Evolutionary conservation across 1,140 invertebrate species (phyloP).

Genomic region (Achatina immaculata): DNA sequence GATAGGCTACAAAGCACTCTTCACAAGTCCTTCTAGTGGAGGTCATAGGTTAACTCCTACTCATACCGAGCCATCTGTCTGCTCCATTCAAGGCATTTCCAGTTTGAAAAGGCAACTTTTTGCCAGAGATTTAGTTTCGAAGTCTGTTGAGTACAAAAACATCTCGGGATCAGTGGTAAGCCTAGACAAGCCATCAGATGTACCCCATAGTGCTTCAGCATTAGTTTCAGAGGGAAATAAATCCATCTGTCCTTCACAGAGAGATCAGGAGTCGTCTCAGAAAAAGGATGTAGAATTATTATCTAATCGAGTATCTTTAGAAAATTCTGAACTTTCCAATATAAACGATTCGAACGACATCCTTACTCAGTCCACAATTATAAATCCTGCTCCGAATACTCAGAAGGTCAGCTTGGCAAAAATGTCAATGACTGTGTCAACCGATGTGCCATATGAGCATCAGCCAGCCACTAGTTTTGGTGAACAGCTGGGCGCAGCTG

Average conservation of each 20-base stretch:
- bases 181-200: background rate
- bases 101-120: background rate
- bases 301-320: too few species aligned
- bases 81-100: background rate
- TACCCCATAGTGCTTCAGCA: background rate
- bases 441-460: background rate
- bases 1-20: constrained; percentile 29
- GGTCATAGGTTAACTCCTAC: constrained; percentile 26
- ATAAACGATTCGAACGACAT: too few species aligned
- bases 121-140: background rate
- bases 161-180: constrained; percentile 1
- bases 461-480: background rate
- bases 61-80: background rate
- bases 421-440: background rate
- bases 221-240: background rate
- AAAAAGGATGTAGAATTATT: too few species aligned
- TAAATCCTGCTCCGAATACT: background rate
- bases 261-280: too few species aligned
- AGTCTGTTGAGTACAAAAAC: constrained; percentile 13
- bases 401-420: background rate
- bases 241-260: too few species aligned
- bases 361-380: background rate
- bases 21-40: constrained; percentile 33
- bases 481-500: background rate
- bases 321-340: too few species aligned